Evolutionary conservation across 1,140 invertebrate genomes (phyloP), one percentile per base, ranked within the genome.

Genomic region (Agrilus planipennis): DNA sequence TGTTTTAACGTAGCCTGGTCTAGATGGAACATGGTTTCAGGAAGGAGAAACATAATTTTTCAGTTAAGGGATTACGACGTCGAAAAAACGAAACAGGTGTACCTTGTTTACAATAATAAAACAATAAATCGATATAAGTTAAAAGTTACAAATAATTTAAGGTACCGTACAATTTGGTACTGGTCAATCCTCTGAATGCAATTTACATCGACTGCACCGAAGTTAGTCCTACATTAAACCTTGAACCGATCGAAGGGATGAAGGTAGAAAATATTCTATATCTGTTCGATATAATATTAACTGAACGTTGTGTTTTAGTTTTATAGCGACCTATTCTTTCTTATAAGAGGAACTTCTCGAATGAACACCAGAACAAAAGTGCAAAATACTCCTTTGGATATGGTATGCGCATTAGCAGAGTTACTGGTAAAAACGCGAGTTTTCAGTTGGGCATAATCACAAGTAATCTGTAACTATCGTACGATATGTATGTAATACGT

Each of bases 1-100:
- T 71, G 75, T 2, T 85, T 84, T 52, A 81, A 84, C 42, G 91
- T 89, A 53, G 74, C 84, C 22, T 92, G 86, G 84, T 90, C 86
- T 9, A 76, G 87, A 30, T 92, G 88, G 88, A 93, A 92, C 52
- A 63, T 72, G 0, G 49, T 69, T 31, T 72, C 73, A 1, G 77
- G 76, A 1, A 67, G 69, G 4, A 64, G 80, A 3, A 77, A 76
- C 25, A 76, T 86, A 7, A 73, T 87, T 0, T 63, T 86, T 44
- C 79, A 87, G 52, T 68, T 84, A 40, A 71, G 82, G 36, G 78
- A 86, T 55, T 64, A 75, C 1, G 38, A 47, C 3, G 68, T 76
- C 0, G 76, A 80, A 28, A 66, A 61, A 37, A 69, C 72, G 39
- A 67, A 75, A 57, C 65, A 71, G 57, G 71, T 71, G 35, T 53